A percentile compares a stretch with the other conserved stretches of the same genome.
phyloP scores from a whole-genome alignment of 1,140 invertebrate genomes.

The Cydia strobilella region DNA sequence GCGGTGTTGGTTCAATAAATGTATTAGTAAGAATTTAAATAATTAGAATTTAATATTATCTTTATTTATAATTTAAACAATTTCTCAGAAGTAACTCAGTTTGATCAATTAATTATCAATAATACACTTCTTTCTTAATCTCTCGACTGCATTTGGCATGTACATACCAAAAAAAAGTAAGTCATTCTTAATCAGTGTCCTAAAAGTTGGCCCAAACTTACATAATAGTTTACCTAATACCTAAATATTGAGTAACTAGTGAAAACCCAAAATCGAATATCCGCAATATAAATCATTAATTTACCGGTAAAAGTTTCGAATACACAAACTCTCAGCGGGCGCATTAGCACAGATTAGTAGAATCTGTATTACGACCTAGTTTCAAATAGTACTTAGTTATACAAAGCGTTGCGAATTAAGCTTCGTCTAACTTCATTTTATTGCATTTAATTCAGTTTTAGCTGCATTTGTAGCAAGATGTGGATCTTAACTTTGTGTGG shows the following conservation, averaged over 20 bases:
- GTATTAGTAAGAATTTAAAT: too few relatives aligned
- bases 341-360: constrained; percentile 18
- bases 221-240: too few relatives aligned
- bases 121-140: too few relatives aligned
- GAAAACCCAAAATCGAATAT: neutral
- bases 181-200: too few relatives aligned
- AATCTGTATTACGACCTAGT: constrained; percentile 23
- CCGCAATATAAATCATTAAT: neutral
- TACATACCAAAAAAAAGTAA: too few relatives aligned
- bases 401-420: constrained; percentile 20
- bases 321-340: neutral
- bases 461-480: neutral
- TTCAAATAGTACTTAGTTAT: constrained; percentile 11
- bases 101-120: too few relatives aligned
- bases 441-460: constrained; percentile 1
- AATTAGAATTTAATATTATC: too few relatives aligned
- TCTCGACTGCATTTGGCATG: too few relatives aligned
- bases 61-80: too few relatives aligned
- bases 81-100: too few relatives aligned
- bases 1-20: too few relatives aligned
- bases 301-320: neutral
- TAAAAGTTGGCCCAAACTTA: too few relatives aligned
- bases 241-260: neutral
- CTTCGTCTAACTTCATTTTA: constrained; percentile 16
- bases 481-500: neutral